Conservation (phyloP, 64 coral and sea anemone species). For the Catalaphyllia jardinei region DNA sequence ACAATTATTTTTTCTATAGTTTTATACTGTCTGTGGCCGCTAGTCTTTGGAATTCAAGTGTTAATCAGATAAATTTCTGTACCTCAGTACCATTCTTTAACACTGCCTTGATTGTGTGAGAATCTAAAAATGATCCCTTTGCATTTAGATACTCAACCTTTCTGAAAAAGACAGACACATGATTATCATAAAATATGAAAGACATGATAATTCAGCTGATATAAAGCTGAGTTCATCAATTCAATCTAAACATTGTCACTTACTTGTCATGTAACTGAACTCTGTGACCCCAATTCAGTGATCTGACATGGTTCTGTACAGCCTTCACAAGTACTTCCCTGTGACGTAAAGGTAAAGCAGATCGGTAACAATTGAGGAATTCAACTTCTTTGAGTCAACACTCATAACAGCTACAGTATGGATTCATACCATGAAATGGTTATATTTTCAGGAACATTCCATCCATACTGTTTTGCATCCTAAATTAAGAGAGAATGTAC, state of each 20-base stretch:
- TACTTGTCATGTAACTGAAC: slow-evolving; percentile 95
- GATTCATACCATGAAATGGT: slow-evolving; percentile 74
- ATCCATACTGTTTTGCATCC: slow-evolving; percentile 92
- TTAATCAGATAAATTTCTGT: background rate
- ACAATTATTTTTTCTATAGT: no score
- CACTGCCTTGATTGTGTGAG: slow-evolving; percentile 85
- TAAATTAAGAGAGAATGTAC: slow-evolving; percentile 1
- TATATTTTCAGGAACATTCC: slow-evolving; percentile 65
- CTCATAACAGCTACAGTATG: no score
- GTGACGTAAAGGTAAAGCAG: background rate
- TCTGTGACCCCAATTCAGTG: slow-evolving; percentile 95
- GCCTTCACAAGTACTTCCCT: slow-evolving; percentile 78
- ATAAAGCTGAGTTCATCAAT: background rate
- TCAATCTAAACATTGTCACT: background rate
- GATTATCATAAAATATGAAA: background rate
- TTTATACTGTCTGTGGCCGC: no score
- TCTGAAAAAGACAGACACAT: slow-evolving; percentile 21
- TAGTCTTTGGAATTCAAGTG: no score
- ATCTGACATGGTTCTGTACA: slow-evolving; percentile 92
- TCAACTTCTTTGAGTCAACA: background rate
- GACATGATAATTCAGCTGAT: background rate
- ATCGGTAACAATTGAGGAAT: background rate
- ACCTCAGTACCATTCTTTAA: slow-evolving; percentile 88
- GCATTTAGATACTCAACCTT: slow-evolving; percentile 89
- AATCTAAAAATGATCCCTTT: slow-evolving; percentile 74